Base-by-base conservation (phyloP, 1,140 invertebrate species). In the Drosophila santomea region DNA sequence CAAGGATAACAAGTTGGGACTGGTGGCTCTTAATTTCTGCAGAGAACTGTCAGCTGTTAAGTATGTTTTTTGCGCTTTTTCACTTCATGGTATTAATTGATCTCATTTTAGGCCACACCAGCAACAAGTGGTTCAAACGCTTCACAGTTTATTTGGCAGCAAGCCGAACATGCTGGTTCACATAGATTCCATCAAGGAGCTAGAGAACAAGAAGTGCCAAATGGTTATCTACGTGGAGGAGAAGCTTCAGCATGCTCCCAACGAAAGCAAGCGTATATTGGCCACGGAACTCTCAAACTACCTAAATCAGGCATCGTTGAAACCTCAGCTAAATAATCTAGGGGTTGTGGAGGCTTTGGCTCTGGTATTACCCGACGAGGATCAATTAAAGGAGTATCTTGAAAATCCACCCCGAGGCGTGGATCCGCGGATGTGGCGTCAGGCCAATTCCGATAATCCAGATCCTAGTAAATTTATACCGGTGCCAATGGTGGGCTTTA, bases 381-480 rank as follows among this genome's bases (percentile, higher is more conserved):
- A 95, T 12, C 96, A 97, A 85, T 80, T 98, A 0, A 96, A 97
- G 72, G 96, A 97, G 74, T 99, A 99, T 93, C 92, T 99, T 43
- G 97, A 97, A 63, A 96, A 95, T 90, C 96, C 98, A 6, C 98
- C 98, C 12, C 61, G 84, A 94, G 96, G 96, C 4, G 96, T 97
- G 77, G 96, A 97, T 91, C 94, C 94, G 32, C 93, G 96, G 62
- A 94, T 97, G 59, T 98, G 97, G 97, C 95, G 96, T 85, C 97
- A 98, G 92, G 98, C 98, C 0, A 97, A 98, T 90, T 91, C 96
- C 25, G 97, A 99, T 85, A 99, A 99, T 93, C 98, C 98, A 0
- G 96, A 99, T 93, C 95, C 97, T 8, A 95, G 95, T 35, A 95
- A 96, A 77, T 97, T 98, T 58, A 96, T 99, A 81, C 98, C 98